A percentile compares a stretch with the other conserved stretches of the same genome.
phyloP scores from a whole-genome alignment of 2,888 invertebrate species.

The Gymnoscelis rufifasciata region DNA sequence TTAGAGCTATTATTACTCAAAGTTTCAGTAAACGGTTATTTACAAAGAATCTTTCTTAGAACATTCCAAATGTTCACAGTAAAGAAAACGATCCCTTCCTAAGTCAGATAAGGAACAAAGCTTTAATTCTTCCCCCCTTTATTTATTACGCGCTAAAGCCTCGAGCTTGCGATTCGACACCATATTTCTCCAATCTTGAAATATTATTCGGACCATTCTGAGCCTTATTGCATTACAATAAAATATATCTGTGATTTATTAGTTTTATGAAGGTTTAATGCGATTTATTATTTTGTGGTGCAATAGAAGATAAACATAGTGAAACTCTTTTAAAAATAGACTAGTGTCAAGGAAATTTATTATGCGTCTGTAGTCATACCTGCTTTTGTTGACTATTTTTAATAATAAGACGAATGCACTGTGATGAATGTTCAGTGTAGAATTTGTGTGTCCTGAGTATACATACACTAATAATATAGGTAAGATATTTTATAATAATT shows the following conservation, averaged over 20 bases:
- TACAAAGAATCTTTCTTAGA: neutral
- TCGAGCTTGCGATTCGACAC: slow-evolving; percentile 49
- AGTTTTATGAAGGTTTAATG: slow-evolving; percentile 10
- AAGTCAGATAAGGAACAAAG: slow-evolving; percentile 60
- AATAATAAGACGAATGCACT: no score
- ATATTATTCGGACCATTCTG: slow-evolving; percentile 10
- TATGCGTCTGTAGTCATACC: neutral
- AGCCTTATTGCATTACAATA: slow-evolving; percentile 15
- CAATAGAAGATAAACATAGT: slow-evolving; percentile 15
- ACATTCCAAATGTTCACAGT: slow-evolving; percentile 1
- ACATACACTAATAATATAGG: no score
- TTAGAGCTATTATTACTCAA: no score
- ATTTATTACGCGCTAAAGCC: slow-evolving; percentile 72
- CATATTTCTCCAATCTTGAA: slow-evolving; percentile 20
- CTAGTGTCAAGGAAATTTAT: neutral
- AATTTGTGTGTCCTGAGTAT: no score
- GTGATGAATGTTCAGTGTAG: no score
- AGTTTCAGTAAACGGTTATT: no score
- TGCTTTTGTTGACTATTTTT: no score
- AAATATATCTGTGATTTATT: slow-evolving; percentile 14
- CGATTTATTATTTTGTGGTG: slow-evolving; percentile 20
- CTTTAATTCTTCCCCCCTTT: slow-evolving; percentile 46
- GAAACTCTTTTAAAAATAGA: slow-evolving; percentile 2
- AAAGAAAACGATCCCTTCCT: slow-evolving; percentile 51
- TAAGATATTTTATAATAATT: no score